phyloP scores from a whole-genome alignment of 2,113 vertebrate genomes.

The Eretmochelys imbricata region DNA sequence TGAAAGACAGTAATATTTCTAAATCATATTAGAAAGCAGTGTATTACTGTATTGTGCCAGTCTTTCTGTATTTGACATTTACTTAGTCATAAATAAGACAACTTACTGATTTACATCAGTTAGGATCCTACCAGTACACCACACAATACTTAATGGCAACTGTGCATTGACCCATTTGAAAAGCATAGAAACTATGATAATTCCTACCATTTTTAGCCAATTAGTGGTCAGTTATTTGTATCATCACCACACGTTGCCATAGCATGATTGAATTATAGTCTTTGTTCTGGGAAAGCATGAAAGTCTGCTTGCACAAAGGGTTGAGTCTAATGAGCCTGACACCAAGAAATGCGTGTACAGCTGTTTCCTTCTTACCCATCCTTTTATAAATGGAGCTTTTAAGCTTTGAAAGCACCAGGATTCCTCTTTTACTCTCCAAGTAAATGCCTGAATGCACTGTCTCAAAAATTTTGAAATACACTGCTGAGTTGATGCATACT shows the following conservation, averaged over 20 bases:
- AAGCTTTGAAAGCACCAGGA: neutral
- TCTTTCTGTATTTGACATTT: neutral
- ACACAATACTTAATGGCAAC: neutral
- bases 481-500: neutral
- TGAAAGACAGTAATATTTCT: neutral
- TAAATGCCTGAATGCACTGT: neutral
- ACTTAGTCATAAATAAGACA: neutral
- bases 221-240: neutral
- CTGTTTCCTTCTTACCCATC: neutral
- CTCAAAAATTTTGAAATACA: neutral
- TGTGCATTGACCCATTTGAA: neutral
- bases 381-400: neutral
- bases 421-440: neutral
- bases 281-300: neutral
- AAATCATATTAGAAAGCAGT: neutral
- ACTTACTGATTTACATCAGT: neutral
- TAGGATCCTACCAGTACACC: neutral
- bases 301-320: neutral
- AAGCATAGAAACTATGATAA: accelerated
- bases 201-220: neutral
- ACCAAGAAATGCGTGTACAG: neutral
- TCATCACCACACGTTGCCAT: neutral
- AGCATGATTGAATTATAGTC: neutral
- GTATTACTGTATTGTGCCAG: neutral
- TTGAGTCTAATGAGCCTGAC: neutral